Evolutionary conservation across 2,888 invertebrate genomes (phyloP).

Genomic region (Andrena bicolor): DNA sequence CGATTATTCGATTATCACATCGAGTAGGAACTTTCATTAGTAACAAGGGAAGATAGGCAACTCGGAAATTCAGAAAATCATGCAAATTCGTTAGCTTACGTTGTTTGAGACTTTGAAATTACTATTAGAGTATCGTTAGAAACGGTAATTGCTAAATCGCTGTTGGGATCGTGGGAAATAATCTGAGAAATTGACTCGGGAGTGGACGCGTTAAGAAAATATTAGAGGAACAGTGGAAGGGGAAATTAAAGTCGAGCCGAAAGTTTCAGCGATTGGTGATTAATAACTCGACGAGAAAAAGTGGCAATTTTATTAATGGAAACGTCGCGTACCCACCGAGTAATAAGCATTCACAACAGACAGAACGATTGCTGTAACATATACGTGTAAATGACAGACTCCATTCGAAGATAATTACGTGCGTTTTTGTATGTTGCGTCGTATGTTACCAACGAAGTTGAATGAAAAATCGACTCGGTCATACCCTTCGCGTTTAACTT

Average conservation of each 20-base stretch:
- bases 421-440: constrained; percentile 25
- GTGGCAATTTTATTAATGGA: constrained; percentile 39
- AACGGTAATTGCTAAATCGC: not conserved
- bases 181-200: not conserved
- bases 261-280: not conserved
- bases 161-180: constrained; percentile 1
- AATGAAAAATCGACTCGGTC: constrained; percentile 36
- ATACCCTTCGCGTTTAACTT: constrained; percentile 35
- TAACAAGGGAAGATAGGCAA: too few relatives aligned
- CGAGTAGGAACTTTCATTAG: too few relatives aligned
- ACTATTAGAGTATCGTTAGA: not conserved
- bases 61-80: too few relatives aligned
- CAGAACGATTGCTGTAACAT: constrained; percentile 33
- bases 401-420: constrained; percentile 39
- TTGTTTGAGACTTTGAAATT: not conserved
- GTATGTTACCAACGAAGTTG: constrained; percentile 15
- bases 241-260: not conserved
- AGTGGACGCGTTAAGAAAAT: not conserved
- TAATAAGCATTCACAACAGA: constrained; percentile 25
- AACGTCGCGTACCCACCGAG: constrained; percentile 10
- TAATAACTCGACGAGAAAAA: constrained; percentile 1
- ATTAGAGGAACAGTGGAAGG: not conserved
- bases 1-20: too few relatives aligned
- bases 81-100: too few relatives aligned
- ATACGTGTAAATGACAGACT: constrained; percentile 23